Base-by-base conservation (phyloP, 37 sponge, comb jelly and placozoan species). In the Trichoplax adhaerens region DNA sequence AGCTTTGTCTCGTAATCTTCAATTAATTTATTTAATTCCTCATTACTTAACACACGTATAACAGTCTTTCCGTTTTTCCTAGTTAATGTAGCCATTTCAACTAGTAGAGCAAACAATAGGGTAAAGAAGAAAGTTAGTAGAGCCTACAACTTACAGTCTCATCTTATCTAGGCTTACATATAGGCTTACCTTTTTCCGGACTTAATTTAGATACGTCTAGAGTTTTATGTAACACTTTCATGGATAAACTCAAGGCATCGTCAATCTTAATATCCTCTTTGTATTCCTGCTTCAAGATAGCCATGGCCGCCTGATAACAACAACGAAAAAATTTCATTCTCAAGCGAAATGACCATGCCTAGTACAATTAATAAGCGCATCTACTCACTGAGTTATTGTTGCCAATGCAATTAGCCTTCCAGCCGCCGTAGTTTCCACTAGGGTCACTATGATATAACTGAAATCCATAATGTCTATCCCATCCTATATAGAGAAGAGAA, bases 351-450 rank as follows among this genome's bases (percentile, higher is more conserved):
- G 29, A 29, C 29, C 29, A 29, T 29, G 29, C 29, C 29, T 29
- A 29, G 29, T 29, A 29, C 29, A 29, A 29, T 29, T 29, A 29
- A 29, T 29, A 29, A 29, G 29, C 29, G 29, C 29, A 29, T 29
- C 29, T 29, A 29, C 29, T 29, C 48, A 75, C 88, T 69, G 84
- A 80, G 67, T 91, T 87, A 68, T 96, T 96, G 78, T 81, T 88
- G 0, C 99, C 99, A 74, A 96, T 91, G 68, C 99, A 96, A 2
- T 93, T 88, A 52, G 99, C 99, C 77, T 88, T 96, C 99, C 99
- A 96, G 64, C 99, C 99, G 6, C 99, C 94, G 81, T 96, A 96
- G 77, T 96, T 96, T 10, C 99, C 99, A 72, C 88, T 87, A 1
- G 99, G 99, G 50, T 96, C 99, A 74, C 84, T 85, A 79, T 96